Percentiles rank a stretch among this genome's conserved stretches.
Conservation (phyloP, 2,113 vertebrate species). For the Salvelinus fontinalis region DNA sequence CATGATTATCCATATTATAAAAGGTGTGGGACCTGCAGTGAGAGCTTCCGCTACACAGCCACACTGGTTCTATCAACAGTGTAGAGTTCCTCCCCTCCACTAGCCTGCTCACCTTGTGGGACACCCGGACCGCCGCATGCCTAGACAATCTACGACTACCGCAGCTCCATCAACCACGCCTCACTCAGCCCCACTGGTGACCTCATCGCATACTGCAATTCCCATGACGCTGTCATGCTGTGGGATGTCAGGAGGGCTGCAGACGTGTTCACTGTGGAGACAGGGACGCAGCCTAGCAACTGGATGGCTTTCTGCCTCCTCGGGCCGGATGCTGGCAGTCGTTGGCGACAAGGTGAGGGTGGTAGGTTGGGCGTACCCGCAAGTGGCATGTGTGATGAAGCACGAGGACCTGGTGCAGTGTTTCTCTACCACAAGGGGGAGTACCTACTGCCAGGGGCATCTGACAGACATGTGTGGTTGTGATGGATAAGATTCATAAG, state of each 20-base stretch:
- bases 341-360: conserved; percentile 72
- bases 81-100: conserved; percentile 73
- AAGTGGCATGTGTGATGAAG: conserved; percentile 64
- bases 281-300: conserved; percentile 73
- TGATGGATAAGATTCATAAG: too few species aligned
- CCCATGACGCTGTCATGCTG: conserved; percentile 69
- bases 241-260: conserved; percentile 74
- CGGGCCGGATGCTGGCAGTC: conserved; percentile 70
- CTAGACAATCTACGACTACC: conserved; percentile 75
- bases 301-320: conserved; percentile 72
- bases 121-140: conserved; percentile 64
- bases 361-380: conserved; percentile 59
- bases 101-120: conserved; percentile 65
- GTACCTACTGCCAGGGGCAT: conserved; percentile 60
- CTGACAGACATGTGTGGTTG: conserved; percentile 45
- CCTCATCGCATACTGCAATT: conserved; percentile 75
- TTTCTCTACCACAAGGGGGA: conserved; percentile 55
- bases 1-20: neutral
- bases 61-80: conserved; percentile 77
- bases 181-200: conserved; percentile 70
- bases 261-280: conserved; percentile 66
- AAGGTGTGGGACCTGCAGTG: conserved; percentile 79
- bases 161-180: conserved; percentile 74
- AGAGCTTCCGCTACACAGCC: conserved; percentile 76
- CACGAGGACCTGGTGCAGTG: conserved; percentile 60